phyloP scores from a whole-genome alignment of 2,888 invertebrate genomes.

The Pterostichus niger region DNA sequence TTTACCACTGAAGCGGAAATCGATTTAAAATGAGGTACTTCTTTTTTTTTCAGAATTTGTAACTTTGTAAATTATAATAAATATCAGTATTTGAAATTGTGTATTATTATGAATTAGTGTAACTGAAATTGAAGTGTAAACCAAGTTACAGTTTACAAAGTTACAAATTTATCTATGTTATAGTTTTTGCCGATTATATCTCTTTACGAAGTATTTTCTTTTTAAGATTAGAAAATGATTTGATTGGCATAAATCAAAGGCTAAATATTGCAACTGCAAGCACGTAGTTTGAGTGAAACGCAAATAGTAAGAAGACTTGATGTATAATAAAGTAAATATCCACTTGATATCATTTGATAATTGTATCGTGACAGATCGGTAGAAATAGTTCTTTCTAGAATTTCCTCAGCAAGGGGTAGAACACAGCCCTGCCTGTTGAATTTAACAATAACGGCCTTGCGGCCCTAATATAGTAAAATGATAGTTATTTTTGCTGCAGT shows the following conservation, averaged over 20 bases:
- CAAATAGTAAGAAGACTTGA: conserved; percentile 25
- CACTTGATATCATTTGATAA: conserved; percentile 36
- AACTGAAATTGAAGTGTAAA: too few species aligned
- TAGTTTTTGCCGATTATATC: not conserved
- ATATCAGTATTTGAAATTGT: conserved; percentile 20
- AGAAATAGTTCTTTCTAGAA: conserved; percentile 28
- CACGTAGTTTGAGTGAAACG: not conserved
- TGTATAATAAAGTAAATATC: conserved; percentile 32
- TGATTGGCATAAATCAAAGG: too few species aligned
- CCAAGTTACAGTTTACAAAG: not conserved
- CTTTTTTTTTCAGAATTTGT: not conserved
- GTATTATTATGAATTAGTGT: not conserved
- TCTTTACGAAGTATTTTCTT: not conserved
- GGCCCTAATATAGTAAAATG: conserved; percentile 13
- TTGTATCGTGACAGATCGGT: conserved; percentile 8
- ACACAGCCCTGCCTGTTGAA: conserved; percentile 19
- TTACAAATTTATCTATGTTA: not conserved
- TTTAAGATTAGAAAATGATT: not conserved
- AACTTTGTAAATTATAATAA: not conserved
- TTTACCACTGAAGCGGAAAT: conserved; percentile 75
- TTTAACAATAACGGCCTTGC: conserved; percentile 22
- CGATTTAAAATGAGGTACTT: conserved; percentile 72
- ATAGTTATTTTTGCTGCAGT: conserved; percentile 48
- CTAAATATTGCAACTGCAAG: conserved; percentile 23
- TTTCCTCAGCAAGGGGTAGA: conserved; percentile 21